Base-by-base conservation (phyloP, 2,888 invertebrate genomes). In the Schizotus pectinicornis region DNA sequence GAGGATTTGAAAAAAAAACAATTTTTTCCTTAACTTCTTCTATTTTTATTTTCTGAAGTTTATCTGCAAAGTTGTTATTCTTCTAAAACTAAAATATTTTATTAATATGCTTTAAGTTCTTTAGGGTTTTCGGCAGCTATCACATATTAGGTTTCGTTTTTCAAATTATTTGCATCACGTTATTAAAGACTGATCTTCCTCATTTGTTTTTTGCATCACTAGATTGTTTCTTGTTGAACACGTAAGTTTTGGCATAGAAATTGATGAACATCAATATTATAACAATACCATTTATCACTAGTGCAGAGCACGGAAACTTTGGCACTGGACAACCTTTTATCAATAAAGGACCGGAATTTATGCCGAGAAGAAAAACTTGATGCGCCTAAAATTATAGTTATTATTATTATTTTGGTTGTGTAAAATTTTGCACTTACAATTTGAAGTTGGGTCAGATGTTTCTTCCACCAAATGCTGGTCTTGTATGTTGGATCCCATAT, bases 381-480 rank as follows among this genome's bases (percentile, higher is more conserved):
- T 89, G 89, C 0, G 82, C 7, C 80, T 84, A 81, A 45, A 81
- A 80, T 56, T 62, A 38, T 8, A 9, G 3, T 32, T 32, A 32
- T 9, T 11, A 7, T 6, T 34, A 45, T 42, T 9, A 32, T 33
- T 22, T 22, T 5, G 2, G 5, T 22, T 22, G 22, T 3, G 2
- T 22, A 2, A 22, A 3, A 22, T 22, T 22, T 22, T 22, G 3
- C 2, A 22, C 22, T 79, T 76, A 84, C 84, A 72, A 93, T 84
- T 79, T 93, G 93, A 68, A 92, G 73, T 69, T 88, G 88, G 0
- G 93, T 93, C 58, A 93, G 87, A 70, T 90, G 84, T 61, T 88
- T 89, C 74, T 93, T 93, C 89, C 91, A 90, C 89, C 91, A 91
- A 1, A 88, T 76, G 52, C 87, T 86, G 59, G 86, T 80, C 65